phyloP scores from a whole-genome alignment of 1,140 invertebrate genomes.

The Camponotus floridanus region DNA sequence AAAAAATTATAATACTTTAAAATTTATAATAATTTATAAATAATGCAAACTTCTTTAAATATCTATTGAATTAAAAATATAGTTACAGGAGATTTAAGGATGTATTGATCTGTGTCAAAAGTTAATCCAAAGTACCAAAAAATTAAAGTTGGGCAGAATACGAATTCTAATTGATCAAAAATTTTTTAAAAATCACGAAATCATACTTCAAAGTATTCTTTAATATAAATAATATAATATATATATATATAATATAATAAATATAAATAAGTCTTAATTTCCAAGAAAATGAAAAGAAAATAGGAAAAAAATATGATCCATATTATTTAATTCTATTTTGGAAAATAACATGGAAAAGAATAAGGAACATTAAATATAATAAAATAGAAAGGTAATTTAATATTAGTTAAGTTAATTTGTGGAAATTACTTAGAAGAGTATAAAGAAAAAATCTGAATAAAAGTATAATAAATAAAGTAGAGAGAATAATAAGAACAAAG shows the following conservation, averaged over 20 bases:
- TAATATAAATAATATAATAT: no score
- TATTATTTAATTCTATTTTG: no score
- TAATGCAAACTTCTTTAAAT: neutral
- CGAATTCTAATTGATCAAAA: no score
- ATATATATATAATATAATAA: no score
- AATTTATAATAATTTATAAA: neutral
- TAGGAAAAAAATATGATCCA: no score
- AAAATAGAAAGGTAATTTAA: neutral
- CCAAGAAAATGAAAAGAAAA: no score
- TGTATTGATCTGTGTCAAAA: no score
- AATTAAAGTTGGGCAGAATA: no score
- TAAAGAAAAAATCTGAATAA: neutral
- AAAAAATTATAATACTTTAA: neutral
- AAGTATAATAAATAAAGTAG: neutral
- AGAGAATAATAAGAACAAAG: neutral
- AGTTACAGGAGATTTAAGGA: neutral
- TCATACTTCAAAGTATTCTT: no score
- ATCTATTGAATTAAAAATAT: neutral
- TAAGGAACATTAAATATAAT: neutral
- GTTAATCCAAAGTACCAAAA: no score
- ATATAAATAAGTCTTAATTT: no score
- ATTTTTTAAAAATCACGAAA: no score
- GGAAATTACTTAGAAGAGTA: neutral
- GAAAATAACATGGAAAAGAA: neutral
- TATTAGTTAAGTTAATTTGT: slow-evolving; percentile 1